Percentiles rank a stretch among this genome's conserved stretches.
These are phyloP conservation scores for Thereva nobilitata DNA, from an alignment of 2,888 invertebrate species.

Conservation along the genomic window DNA sequence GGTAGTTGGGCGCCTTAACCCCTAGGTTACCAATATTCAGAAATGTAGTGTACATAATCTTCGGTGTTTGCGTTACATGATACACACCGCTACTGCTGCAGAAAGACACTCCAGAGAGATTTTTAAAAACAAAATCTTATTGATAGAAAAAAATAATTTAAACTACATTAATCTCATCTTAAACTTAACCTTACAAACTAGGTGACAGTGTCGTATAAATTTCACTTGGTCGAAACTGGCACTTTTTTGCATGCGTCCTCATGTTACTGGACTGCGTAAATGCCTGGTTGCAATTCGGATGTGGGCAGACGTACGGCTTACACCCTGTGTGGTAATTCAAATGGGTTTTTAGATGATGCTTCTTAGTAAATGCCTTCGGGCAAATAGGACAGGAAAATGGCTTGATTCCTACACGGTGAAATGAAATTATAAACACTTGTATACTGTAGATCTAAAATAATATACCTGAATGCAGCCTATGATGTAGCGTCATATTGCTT, in stretches of 20 bases:
- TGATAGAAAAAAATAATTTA: no score
- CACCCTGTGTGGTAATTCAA: conserved; percentile 83
- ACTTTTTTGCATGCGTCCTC: conserved; percentile 84
- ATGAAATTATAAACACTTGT: not conserved
- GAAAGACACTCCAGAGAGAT: no score
- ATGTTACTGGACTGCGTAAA: conserved; percentile 87
- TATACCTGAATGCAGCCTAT: conserved; percentile 73
- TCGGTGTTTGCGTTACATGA: no score
- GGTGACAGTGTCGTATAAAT: not conserved
- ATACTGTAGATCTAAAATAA: not conserved
- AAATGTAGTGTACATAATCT: no score
- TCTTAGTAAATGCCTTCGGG: conserved; percentile 80
- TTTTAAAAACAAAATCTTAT: no score
- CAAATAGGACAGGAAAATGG: conserved; percentile 68
- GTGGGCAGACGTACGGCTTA: conserved; percentile 76
- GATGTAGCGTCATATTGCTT: conserved; percentile 83
- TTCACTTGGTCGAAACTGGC: conserved; percentile 57
- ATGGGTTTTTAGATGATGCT: conserved; percentile 83
- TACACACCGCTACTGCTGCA: no score
- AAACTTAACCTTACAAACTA: no score
- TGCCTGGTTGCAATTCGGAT: conserved; percentile 69
- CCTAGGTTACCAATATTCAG: no score
- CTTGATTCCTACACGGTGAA: conserved; percentile 66
- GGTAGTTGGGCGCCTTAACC: no score
- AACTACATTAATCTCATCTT: no score